Evolutionary conservation across 2,888 invertebrate genomes (phyloP), one percentile per base, ranked within the genome.

Genomic region (Ommatoiulus sabulosus): DNA sequence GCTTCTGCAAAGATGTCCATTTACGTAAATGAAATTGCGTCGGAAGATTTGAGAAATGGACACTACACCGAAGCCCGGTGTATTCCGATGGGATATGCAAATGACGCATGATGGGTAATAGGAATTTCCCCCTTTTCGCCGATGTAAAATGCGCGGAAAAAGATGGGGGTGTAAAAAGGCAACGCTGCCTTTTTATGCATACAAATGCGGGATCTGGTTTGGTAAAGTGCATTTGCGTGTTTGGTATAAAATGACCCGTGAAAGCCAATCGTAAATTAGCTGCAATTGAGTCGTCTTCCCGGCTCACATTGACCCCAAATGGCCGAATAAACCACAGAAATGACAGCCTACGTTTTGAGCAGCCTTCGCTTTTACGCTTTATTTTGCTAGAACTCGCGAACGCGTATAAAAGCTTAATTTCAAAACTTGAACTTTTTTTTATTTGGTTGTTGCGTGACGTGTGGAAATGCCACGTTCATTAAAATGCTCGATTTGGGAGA

Each of bases 211-310:
- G 20, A 72, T 72, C 72, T 72, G 72, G 72, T 72, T 72, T 72
- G 72, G 72, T 24, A 72, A 72, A 85, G 85, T 85, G 85, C 85
- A 85, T 85, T 85, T 85, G 46, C 85, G 85, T 85, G 85, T 85
- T 85, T 44, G 85, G 44, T 72, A 43, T 85, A 85, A 85, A 85
- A 85, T 85, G 85, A 85, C 85, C 85, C 85, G 43, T 43, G 85
- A 85, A 85, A 85, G 46, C 46, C 85, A 85, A 85, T 85, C 85
- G 46, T 46, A 85, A 44, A 44, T 85, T 85, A 46, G 85, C 7
- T 85, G 85, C 46, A 85, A 85, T 85, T 85, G 44, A 85, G 85
- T 85, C 85, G 46, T 85, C 85, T 85, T 85, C 85, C 20, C 20
- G 44, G 46, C 85, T 85, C 20, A 15, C 44, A n/a, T 44, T 85